Conservation (phyloP, 1,140 invertebrate genomes). For the Trichoplusia ni region DNA sequence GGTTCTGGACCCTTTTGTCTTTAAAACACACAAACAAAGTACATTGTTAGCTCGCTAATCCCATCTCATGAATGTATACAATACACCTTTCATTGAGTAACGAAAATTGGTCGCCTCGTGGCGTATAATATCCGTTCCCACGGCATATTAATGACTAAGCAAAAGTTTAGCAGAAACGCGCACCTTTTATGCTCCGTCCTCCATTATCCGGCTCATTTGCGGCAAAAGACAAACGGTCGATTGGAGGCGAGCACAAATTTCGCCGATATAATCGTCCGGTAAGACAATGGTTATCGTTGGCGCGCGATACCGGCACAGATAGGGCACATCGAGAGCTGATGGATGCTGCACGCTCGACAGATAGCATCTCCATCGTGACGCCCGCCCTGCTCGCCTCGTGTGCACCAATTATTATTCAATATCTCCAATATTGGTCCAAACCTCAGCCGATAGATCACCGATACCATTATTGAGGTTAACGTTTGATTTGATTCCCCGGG, state of each 20-base stretch:
- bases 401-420: slow-evolving; percentile 79
- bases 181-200: slow-evolving; percentile 65
- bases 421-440: slow-evolving; percentile 51
- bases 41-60: not conserved
- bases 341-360: slow-evolving; percentile 72
- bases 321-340: slow-evolving; percentile 59
- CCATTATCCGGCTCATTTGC: slow-evolving; percentile 75
- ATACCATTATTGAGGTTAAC: slow-evolving; percentile 54
- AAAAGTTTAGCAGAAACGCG: slow-evolving; percentile 63
- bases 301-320: slow-evolving; percentile 65
- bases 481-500: slow-evolving; percentile 50
- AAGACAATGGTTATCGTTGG: slow-evolving; percentile 76
- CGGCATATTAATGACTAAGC: slow-evolving; percentile 73
- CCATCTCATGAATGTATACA: not conserved
- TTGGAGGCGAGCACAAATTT: slow-evolving; percentile 72
- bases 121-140: slow-evolving; percentile 54
- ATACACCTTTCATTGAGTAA: not conserved
- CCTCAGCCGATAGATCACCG: slow-evolving; percentile 45
- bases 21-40: not conserved
- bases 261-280: slow-evolving; percentile 71
- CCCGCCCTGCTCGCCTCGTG: slow-evolving; percentile 46
- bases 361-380: slow-evolving; percentile 75
- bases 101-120: slow-evolving; percentile 16
- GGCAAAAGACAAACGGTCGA: slow-evolving; percentile 71
- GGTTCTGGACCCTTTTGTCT: too few relatives aligned